A percentile compares a stretch with the other conserved stretches of the same genome.
phyloP scores from a whole-genome alignment of 2,888 invertebrate genomes.

The Trachelus stipa region DNA sequence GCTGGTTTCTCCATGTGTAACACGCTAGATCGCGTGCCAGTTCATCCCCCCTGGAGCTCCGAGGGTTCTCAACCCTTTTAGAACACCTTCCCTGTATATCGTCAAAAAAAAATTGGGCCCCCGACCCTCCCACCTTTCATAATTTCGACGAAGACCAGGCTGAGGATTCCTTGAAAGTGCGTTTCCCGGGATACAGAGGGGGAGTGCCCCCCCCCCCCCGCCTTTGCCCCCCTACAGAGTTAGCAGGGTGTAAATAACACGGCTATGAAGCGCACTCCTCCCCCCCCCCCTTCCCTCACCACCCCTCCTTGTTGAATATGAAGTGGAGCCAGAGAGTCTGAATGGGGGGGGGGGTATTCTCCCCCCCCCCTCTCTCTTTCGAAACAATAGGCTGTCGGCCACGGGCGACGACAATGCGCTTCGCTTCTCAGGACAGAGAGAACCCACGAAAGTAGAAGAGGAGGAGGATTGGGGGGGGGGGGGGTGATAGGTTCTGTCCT shows the following conservation, averaged over 20 bases:
- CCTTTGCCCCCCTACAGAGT: conserved; percentile 27
- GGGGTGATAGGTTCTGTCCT: background rate
- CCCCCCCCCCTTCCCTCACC: conserved; percentile 10
- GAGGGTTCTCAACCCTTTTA: conserved; percentile 52
- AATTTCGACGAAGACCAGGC: no score
- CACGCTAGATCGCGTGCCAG: conserved; percentile 64
- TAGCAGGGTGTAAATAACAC: conserved; percentile 55
- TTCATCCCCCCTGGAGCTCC: conserved; percentile 55
- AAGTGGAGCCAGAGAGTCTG: background rate
- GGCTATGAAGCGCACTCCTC: conserved; percentile 22
- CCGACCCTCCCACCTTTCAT: background rate
- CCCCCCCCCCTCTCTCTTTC: conserved; percentile 5
- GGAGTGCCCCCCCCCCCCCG: conserved; percentile 11
- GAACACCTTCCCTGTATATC: no score
- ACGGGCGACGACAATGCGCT: conserved; percentile 55
- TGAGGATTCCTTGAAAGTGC: background rate
- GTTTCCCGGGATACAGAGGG: conserved; percentile 14
- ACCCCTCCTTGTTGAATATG: conserved; percentile 18
- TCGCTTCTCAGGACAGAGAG: conserved; percentile 5
- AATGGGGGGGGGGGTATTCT: conserved; percentile 12
- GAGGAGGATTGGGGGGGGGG: no score
- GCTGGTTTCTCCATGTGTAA: conserved; percentile 34
- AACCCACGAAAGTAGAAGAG: no score
- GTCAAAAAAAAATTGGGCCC: no score
- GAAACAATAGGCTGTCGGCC: conserved; percentile 59